phyloP scores from a whole-genome alignment of 2,888 invertebrate genomes.

The Diachrysia chrysitis region DNA sequence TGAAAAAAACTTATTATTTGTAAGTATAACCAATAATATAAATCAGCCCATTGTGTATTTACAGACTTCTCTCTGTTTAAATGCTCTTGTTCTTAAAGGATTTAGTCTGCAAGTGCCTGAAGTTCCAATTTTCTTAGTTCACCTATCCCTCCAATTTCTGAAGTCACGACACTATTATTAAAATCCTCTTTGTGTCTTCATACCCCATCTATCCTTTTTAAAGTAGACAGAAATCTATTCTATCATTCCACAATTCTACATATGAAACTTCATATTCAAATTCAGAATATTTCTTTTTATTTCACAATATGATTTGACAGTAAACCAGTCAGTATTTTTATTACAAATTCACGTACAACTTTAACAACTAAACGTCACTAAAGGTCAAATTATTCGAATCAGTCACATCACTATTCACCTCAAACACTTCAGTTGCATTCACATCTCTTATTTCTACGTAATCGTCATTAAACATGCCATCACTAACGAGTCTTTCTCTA shows the following conservation, averaged over 20 bases:
- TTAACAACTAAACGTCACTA: slow-evolving; percentile 15
- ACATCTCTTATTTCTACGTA: slow-evolving; percentile 62
- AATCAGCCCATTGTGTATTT: no score
- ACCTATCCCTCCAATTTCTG: no score
- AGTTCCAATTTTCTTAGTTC: no score
- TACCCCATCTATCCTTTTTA: neutral
- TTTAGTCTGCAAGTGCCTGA: no score
- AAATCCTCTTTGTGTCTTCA: neutral
- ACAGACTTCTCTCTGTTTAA: no score
- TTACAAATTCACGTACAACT: neutral
- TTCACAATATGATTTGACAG: neutral
- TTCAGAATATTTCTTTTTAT: no score
- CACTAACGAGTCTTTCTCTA: slow-evolving; percentile 75
- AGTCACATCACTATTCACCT: slow-evolving; percentile 43
- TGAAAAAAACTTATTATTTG: neutral
- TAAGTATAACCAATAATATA: no score
- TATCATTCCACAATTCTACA: neutral
- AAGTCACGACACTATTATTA: no score
- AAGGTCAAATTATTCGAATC: slow-evolving; percentile 12
- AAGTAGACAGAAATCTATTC: neutral
- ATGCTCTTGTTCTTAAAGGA: no score
- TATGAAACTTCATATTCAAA: neutral
- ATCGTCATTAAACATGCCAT: slow-evolving; percentile 61
- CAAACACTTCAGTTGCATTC: slow-evolving; percentile 48
- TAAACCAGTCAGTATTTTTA: neutral